Conservation (phyloP, 2,113 vertebrate species). For the Apistogramma diplotaenia region DNA sequence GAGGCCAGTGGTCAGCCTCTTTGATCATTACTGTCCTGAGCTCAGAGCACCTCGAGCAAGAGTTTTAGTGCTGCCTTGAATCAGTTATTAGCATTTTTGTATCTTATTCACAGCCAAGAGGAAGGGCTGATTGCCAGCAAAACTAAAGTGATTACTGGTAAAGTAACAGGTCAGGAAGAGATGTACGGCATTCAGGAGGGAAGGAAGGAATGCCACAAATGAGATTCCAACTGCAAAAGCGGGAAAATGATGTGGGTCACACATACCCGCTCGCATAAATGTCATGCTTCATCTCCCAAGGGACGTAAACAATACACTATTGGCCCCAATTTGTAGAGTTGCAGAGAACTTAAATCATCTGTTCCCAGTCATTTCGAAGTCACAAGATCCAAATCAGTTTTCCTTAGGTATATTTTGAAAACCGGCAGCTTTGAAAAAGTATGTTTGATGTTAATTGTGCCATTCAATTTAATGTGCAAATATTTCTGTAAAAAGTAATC, state of each 20-base stretch:
- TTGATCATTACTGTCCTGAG: neutral
- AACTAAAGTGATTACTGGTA: neutral
- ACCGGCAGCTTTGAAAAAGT: neutral
- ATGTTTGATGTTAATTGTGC: neutral
- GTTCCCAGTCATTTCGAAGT: neutral
- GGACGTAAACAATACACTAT: slow-evolving; percentile 27
- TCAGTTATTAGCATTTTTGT: neutral
- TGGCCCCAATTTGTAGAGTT: slow-evolving; percentile 7
- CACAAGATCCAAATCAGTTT: neutral
- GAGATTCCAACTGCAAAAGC: slow-evolving; percentile 18
- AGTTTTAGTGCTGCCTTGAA: neutral
- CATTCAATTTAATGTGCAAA: neutral
- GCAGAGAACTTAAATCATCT: neutral
- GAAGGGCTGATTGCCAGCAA: neutral
- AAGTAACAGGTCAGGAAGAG: neutral
- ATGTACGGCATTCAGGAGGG: neutral
- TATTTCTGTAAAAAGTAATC: neutral
- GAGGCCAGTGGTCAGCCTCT: neutral
- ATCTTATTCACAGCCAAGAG: neutral
- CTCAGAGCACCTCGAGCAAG: neutral
- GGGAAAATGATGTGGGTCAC: slow-evolving; percentile 7
- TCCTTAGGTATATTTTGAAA: slow-evolving; percentile 1
- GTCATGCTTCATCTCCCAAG: neutral
- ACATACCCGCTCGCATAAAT: slow-evolving; percentile 18
- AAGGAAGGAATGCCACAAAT: slow-evolving; percentile 29